Evolutionary conservation across 2,797 vertebrate genomes (phyloP).

Genomic region (Buceros bicornis): DNA sequence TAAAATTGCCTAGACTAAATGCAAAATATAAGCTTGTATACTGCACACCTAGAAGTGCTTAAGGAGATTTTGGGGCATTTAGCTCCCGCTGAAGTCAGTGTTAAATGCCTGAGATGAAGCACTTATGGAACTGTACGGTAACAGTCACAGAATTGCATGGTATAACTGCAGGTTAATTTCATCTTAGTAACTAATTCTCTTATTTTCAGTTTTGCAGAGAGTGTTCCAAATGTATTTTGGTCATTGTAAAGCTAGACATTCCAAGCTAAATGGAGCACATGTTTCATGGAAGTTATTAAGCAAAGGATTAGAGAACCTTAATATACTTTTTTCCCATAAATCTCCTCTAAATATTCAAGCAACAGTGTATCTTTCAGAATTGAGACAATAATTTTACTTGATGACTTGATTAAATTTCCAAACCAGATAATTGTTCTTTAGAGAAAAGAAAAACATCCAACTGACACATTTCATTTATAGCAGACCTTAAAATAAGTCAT

Average conservation of each 20-base stretch:
- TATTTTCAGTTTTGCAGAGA: neutral
- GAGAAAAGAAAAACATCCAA: neutral
- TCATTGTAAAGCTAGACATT: neutral
- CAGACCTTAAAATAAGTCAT: constrained; percentile 33
- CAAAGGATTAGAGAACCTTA: neutral
- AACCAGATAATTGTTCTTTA: constrained; percentile 14
- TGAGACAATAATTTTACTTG: constrained; percentile 17
- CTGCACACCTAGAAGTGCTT: neutral
- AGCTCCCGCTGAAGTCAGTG: neutral
- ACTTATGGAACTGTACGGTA: neutral
- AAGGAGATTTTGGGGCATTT: neutral
- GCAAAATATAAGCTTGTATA: neutral
- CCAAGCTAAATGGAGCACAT: neutral
- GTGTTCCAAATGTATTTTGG: neutral
- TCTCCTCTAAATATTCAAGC: constrained; percentile 6
- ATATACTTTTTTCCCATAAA: neutral
- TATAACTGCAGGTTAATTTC: neutral
- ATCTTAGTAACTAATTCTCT: neutral
- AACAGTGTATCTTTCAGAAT: neutral
- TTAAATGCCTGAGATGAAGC: neutral
- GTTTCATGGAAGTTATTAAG: neutral
- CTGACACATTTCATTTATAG: constrained; percentile 32
- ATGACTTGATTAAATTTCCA: constrained; percentile 35
- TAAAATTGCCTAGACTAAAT: neutral
- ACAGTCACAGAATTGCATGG: neutral